Conservation (phyloP, 2,888 invertebrate species). For the Cantharis nigra region DNA sequence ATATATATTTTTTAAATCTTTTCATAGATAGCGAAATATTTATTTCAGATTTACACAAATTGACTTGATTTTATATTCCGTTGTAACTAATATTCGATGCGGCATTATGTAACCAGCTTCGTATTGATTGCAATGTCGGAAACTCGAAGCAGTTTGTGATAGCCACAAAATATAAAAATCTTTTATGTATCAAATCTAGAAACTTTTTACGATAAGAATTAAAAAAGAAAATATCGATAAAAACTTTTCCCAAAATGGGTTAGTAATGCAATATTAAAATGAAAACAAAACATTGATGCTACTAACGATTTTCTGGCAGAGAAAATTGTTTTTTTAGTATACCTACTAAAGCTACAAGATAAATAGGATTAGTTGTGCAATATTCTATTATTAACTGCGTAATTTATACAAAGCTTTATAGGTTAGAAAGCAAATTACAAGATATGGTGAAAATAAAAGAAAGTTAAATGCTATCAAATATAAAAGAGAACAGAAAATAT, state of each 20-base stretch:
- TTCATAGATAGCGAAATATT: background rate
- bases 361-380: background rate
- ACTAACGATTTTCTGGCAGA: background rate
- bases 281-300: background rate
- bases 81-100: constrained; percentile 13
- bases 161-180: constrained; percentile 7
- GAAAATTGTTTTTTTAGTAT: background rate
- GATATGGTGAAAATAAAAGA: background rate
- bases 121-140: constrained; percentile 8
- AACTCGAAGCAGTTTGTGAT: constrained; percentile 6
- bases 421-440: background rate
- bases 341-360: background rate
- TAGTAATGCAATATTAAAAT: background rate
- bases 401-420: background rate
- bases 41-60: constrained; percentile 4
- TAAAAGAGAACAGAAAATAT: background rate
- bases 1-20: background rate
- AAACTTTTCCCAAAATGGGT: background rate
- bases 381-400: background rate
- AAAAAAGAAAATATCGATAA: background rate
- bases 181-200: background rate
- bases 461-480: background rate
- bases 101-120: constrained; percentile 9
- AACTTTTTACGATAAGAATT: background rate
- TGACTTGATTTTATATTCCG: constrained; percentile 15